A percentile compares a stretch with the other conserved stretches of the same genome.
Conservation (phyloP, 2,888 invertebrate species). For the Rhyacophila evoluta region DNA sequence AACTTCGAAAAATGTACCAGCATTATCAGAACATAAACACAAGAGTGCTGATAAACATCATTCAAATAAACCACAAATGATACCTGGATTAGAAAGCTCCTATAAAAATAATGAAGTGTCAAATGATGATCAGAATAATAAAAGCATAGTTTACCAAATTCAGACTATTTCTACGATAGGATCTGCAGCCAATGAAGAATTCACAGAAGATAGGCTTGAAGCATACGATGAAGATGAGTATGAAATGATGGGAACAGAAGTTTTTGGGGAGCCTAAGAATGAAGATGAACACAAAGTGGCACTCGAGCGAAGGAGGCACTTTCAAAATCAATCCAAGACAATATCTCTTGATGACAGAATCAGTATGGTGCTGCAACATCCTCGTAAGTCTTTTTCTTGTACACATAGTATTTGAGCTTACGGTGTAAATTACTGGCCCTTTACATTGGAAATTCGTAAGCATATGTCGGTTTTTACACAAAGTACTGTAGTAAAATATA, state of each 20-base stretch:
- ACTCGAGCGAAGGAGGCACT: background rate
- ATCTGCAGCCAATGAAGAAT: constrained; percentile 55
- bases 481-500: too few species aligned
- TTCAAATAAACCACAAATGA: background rate
- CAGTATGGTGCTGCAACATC: constrained; percentile 59
- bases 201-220: background rate
- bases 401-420: background rate
- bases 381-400: constrained; percentile 57
- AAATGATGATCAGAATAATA: background rate
- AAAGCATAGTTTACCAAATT: constrained; percentile 62
- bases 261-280: background rate
- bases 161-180: constrained; percentile 62
- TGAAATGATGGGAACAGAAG: constrained; percentile 58
- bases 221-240: constrained; percentile 41
- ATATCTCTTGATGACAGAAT: constrained; percentile 63
- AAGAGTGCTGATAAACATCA: background rate
- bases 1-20: background rate
- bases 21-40: background rate
- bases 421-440: too few species aligned
- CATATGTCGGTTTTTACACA: too few species aligned
- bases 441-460: too few species aligned
- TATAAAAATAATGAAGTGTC: background rate
- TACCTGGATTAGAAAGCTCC: background rate
- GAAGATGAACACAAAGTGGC: constrained; percentile 32
- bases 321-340: constrained; percentile 27